phyloP scores from a whole-genome alignment of 1,140 invertebrate species.

The Heliconius hermathena region DNA sequence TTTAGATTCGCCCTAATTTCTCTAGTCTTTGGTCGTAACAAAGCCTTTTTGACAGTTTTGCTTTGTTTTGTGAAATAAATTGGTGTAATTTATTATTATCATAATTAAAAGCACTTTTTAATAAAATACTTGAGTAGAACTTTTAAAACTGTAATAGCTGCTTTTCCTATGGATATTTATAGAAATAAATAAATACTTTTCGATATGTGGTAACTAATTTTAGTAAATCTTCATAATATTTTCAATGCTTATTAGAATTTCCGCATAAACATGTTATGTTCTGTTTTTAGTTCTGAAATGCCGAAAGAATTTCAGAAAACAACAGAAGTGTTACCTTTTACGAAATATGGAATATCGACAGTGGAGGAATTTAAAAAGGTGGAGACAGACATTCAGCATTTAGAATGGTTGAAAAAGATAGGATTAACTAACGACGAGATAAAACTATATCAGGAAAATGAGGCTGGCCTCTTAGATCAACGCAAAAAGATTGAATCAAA shows the following conservation, averaged over 20 bases:
- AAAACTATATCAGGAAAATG: constrained; percentile 68
- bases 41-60: constrained; percentile 7
- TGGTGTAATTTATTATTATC: background rate
- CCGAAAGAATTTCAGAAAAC: constrained; percentile 72
- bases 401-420: constrained; percentile 67
- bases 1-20: background rate
- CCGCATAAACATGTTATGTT: constrained; percentile 15
- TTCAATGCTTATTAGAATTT: constrained; percentile 13
- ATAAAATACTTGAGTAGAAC: background rate
- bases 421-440: constrained; percentile 69
- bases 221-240: background rate
- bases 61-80: constrained; percentile 7
- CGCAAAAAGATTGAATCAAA: constrained; percentile 60
- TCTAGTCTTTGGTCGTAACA: constrained; percentile 11
- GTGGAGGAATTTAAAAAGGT: constrained; percentile 61
- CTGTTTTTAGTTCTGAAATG: constrained; percentile 60
- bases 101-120: background rate
- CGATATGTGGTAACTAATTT: constrained; percentile 1
- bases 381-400: constrained; percentile 61
- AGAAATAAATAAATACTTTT: background rate
- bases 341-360: constrained; percentile 67
- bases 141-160: background rate
- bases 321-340: constrained; percentile 69
- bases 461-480: constrained; percentile 61
- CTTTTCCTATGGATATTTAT: background rate